Conservation (phyloP, 2,888 invertebrate species). For the Harpalus rubripes region DNA sequence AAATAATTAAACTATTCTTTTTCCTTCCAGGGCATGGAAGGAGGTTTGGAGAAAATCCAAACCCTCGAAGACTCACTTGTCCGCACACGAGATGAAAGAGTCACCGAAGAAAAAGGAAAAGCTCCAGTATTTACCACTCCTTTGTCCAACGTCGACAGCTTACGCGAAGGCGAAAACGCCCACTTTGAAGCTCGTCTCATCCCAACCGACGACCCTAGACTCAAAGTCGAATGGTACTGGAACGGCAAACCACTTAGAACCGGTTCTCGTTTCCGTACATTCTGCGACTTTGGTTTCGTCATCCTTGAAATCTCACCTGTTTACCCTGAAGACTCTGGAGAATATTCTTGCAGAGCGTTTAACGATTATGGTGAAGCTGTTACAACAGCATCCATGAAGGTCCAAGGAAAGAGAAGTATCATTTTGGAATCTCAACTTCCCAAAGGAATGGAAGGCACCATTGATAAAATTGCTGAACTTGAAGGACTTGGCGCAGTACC, state of each 20-base stretch:
- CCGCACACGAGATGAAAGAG: constrained; percentile 85
- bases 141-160: constrained; percentile 90
- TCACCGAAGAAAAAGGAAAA: constrained; percentile 88
- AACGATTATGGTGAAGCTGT: constrained; percentile 96
- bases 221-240: constrained; percentile 97
- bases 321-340: constrained; percentile 97
- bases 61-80: constrained; percentile 94
- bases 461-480: constrained; percentile 94
- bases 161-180: constrained; percentile 94
- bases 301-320: constrained; percentile 98
- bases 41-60: constrained; percentile 95
- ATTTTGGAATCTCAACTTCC: constrained; percentile 95
- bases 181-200: constrained; percentile 94
- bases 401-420: constrained; percentile 94
- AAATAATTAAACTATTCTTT: constrained; percentile 1
- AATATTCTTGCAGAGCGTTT: constrained; percentile 92
- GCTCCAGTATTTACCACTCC: constrained; percentile 95
- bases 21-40: constrained; percentile 90
- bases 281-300: constrained; percentile 98
- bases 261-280: constrained; percentile 96
- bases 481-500: constrained; percentile 90
- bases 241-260: constrained; percentile 93
- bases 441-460: constrained; percentile 95
- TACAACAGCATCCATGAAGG: constrained; percentile 92
- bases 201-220: constrained; percentile 93